Percentiles rank a stretch among this genome's conserved stretches.
These are phyloP conservation scores for Pterois miles DNA, from an alignment of 2,797 vertebrate genomes.

Conservation along the genomic window DNA sequence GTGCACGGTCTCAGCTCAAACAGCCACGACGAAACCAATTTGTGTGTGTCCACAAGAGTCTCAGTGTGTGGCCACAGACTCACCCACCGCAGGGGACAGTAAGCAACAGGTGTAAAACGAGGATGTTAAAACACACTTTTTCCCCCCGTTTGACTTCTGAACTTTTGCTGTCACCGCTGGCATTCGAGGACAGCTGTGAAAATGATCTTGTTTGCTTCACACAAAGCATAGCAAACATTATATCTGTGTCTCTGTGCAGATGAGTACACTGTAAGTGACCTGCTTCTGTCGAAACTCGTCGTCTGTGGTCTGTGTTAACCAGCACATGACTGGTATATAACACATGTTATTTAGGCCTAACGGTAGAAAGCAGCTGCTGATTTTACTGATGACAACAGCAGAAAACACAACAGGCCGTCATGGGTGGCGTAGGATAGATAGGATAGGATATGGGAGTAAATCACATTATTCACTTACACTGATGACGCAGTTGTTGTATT, in stretches of 20 bases:
- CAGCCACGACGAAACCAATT: neutral
- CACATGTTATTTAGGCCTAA: slow-evolving; percentile 11
- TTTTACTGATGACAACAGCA: slow-evolving; percentile 28
- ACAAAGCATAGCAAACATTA: neutral
- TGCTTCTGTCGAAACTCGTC: neutral
- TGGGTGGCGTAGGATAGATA: slow-evolving; percentile 25
- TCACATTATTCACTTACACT: slow-evolving; percentile 33
- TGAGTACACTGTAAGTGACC: neutral
- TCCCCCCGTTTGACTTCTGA: slow-evolving; percentile 53
- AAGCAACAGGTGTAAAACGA: slow-evolving; percentile 72
- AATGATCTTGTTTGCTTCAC: slow-evolving; percentile 39
- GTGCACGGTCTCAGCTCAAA: neutral
- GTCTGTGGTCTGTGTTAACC: neutral
- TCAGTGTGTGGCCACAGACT: slow-evolving; percentile 35
- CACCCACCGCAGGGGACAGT: slow-evolving; percentile 17
- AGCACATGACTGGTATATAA: neutral
- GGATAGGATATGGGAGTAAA: slow-evolving; percentile 24
- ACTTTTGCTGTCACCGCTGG: slow-evolving; percentile 50
- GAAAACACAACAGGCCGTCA: slow-evolving; percentile 8
- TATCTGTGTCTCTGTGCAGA: slow-evolving; percentile 5
- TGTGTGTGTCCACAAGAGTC: slow-evolving; percentile 1
- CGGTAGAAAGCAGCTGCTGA: slow-evolving; percentile 35
- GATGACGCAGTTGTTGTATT: slow-evolving; percentile 43
- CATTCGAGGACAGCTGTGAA: slow-evolving; percentile 66
- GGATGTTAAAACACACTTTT: slow-evolving; percentile 33